Evolutionary conservation across 2,113 vertebrate genomes (phyloP), one percentile per base, ranked within the genome.

Genomic region (Catharus fuscescens): DNA sequence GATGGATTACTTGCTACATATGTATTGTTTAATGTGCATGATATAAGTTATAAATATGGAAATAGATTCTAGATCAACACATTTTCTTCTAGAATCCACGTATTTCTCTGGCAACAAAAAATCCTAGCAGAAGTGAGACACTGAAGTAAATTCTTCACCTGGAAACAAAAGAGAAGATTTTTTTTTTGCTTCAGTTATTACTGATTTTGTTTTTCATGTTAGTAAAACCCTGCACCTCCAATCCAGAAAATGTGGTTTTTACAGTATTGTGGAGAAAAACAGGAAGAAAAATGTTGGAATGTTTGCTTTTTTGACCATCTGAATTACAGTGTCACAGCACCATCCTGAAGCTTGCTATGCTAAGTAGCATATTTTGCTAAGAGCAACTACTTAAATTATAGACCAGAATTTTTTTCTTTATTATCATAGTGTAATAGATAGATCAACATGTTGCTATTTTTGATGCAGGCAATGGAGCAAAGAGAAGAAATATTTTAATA

Each of bases 321-420:
- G 73, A 95, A 77, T 93, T 91, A 40, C 3, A 82, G 36, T 29
- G 50, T 82, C n/a, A 38, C 16, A 70, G 66, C 62, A 52, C 50
- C 81, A 61, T 89, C 91, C 66, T 62, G 61, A 88, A 92, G 54
- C 47, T 88, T 90, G 57, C 57, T 78, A 74, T 90, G 57, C 65
- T 78, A 80, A 84, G 65, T 42, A 81, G 40, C 15, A 14, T 86
- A n/a, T 90, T 88, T 91, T 90, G 25, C 78, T 82, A 72, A 76
- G 23, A 93, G 25, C 32, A 94, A 79, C 79, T 70, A 81, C 91
- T 93, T 93, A 96, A 95, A 92, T 93, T 88, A 66, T 26, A 93
- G 83, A 56, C 60, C 50, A 90, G 64, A 81, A 92, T 80, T 64
- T 91, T 38, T 88, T 96, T 32, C 38, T 95, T 94, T 96, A 81